These are phyloP conservation scores for Drosophila takahashii DNA, from an alignment of 1,140 invertebrate species.

Conservation along the genomic window DNA sequence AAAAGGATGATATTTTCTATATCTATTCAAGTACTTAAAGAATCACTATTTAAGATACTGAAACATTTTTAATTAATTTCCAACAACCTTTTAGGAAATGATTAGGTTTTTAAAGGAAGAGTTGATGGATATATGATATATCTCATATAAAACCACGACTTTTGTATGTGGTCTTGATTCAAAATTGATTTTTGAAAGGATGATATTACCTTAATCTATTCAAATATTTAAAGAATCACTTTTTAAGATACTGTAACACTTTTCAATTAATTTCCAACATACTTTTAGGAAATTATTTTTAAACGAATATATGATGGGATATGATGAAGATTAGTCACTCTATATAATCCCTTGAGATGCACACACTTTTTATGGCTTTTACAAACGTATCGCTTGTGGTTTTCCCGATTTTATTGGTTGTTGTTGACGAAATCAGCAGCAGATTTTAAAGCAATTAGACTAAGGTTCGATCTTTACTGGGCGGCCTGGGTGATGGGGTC, in stretches of 20 bases:
- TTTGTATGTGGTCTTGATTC: too few relatives aligned
- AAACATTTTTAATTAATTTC: too few relatives aligned
- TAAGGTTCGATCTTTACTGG: constrained; percentile 30
- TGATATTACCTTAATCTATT: too few relatives aligned
- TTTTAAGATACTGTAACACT: not conserved
- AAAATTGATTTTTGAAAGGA: too few relatives aligned
- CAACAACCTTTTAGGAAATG: too few relatives aligned
- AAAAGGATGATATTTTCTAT: too few relatives aligned
- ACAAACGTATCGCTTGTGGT: constrained; percentile 29
- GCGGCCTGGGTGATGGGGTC: constrained; percentile 86
- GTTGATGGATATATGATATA: too few relatives aligned
- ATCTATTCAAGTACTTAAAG: too few relatives aligned
- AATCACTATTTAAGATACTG: too few relatives aligned
- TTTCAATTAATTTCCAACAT: not conserved
- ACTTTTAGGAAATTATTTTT: not conserved
- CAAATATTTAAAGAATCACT: not conserved
- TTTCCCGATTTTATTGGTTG: constrained; percentile 47
- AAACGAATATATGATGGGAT: not conserved
- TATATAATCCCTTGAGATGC: not conserved
- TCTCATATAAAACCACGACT: too few relatives aligned
- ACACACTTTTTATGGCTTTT: constrained; percentile 17
- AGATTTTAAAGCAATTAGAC: constrained; percentile 71
- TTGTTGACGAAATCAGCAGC: constrained; percentile 22
- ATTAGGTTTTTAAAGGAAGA: too few relatives aligned
- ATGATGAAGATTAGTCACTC: not conserved